A percentile compares a stretch with the other conserved stretches of the same genome.
Conservation (phyloP, 2,888 invertebrate genomes). For the Apeira syringaria region DNA sequence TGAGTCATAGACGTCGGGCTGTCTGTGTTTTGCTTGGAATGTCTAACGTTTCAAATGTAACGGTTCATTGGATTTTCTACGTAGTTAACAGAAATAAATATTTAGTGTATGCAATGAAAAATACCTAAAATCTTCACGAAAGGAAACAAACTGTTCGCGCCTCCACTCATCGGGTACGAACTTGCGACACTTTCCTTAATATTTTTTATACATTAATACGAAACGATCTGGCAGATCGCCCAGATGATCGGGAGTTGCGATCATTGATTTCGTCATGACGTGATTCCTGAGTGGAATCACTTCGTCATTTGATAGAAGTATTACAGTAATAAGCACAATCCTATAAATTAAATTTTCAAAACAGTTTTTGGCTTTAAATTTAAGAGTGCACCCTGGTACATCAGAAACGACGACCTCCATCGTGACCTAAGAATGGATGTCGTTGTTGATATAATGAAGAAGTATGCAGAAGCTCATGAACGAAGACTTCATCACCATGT, state of each 20-base stretch:
- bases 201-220: conserved; percentile 2
- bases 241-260: conserved; percentile 5
- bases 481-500: too few species aligned
- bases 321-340: too few species aligned
- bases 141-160: conserved; percentile 10
- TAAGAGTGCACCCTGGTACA: too few species aligned
- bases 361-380: too few species aligned
- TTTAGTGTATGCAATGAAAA: conserved; percentile 4
- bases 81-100: conserved; percentile 1
- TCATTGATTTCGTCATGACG: conserved; percentile 8
- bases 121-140: conserved; percentile 4
- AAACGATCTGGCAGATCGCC: conserved; percentile 14
- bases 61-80: background rate
- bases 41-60: background rate
- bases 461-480: too few species aligned
- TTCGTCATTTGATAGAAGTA: too few species aligned
- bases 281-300: too few species aligned
- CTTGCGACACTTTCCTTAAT: conserved; percentile 15
- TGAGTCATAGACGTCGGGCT: conserved; percentile 9
- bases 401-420: too few species aligned
- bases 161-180: conserved; percentile 10
- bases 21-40: conserved; percentile 3
- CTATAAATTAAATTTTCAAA: too few species aligned
- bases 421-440: too few species aligned
- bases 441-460: too few species aligned